Evolutionary conservation across 2,797 vertebrate species (phyloP).

Genomic region (Lutra lutra): DNA sequence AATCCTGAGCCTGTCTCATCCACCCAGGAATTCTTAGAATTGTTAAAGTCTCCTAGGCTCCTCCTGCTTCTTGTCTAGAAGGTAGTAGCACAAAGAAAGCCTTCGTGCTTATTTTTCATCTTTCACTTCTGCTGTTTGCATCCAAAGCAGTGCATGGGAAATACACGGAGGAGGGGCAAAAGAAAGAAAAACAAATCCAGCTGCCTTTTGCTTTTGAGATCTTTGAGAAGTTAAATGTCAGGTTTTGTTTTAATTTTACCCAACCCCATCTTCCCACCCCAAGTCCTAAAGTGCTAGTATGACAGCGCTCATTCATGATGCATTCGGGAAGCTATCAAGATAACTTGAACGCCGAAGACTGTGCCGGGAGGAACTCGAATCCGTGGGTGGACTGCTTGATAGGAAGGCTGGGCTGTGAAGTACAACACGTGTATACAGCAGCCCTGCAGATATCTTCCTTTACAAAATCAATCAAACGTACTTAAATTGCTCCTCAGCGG

Average conservation of each 20-base stretch:
- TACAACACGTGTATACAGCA: background rate
- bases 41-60: background rate
- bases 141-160: background rate
- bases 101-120: background rate
- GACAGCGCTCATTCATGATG: conserved; percentile 46
- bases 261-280: background rate
- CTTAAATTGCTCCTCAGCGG: background rate
- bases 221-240: conserved; percentile 37
- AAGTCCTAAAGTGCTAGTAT: background rate
- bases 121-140: background rate
- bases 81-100: background rate
- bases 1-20: background rate
- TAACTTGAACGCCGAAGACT: background rate
- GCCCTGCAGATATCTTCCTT: background rate
- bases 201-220: background rate
- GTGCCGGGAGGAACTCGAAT: background rate
- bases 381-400: background rate
- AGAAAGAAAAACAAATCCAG: background rate
- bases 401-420: background rate
- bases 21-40: background rate
- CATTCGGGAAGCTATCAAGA: background rate
- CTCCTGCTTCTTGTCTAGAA: background rate
- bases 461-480: background rate
- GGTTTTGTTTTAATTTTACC: background rate
- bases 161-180: background rate